phyloP scores from a whole-genome alignment of 2,113 vertebrate species.

The Crocuta crocuta region DNA sequence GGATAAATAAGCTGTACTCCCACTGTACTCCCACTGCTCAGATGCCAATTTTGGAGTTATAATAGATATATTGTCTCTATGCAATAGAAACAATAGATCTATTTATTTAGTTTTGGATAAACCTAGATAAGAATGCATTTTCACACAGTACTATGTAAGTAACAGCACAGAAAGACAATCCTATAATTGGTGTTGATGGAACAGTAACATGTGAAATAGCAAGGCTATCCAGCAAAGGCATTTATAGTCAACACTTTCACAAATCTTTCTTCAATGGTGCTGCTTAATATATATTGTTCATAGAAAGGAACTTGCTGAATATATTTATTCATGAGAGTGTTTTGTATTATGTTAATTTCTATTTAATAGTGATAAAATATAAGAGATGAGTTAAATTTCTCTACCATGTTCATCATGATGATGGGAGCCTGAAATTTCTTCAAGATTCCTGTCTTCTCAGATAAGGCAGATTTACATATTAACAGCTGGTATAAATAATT shows the following conservation, averaged over 20 bases:
- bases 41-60: background rate
- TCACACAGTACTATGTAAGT: background rate
- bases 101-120: background rate
- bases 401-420: background rate
- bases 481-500: background rate
- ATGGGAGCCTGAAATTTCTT: background rate
- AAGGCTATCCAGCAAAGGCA: background rate
- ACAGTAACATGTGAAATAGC: background rate
- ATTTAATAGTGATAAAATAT: background rate
- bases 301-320: background rate
- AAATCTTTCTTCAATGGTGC: background rate
- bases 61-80: background rate
- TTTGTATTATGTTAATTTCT: background rate
- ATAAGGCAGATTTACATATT: background rate
- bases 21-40: background rate
- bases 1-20: background rate
- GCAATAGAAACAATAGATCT: background rate
- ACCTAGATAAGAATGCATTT: background rate
- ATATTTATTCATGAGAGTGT: background rate
- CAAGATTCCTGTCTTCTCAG: background rate
- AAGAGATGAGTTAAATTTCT: background rate
- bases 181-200: background rate
- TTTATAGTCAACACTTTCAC: background rate
- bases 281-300: background rate
- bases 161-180: background rate